phyloP scores from a whole-genome alignment of 2,797 vertebrate genomes.

The Danio kyathit region DNA sequence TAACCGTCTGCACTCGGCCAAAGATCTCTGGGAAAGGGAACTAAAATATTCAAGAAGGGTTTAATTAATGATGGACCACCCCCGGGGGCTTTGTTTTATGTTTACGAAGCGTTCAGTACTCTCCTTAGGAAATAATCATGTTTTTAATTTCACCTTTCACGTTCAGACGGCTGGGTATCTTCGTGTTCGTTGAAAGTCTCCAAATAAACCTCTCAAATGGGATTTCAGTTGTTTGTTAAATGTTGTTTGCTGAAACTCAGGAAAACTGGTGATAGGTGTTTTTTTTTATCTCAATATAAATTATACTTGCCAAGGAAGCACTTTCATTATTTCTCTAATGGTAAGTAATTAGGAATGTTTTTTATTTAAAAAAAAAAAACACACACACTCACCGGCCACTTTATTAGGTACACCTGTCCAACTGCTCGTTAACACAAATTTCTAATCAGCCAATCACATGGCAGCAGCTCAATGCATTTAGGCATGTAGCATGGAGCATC shows the following conservation, averaged over 20 bases:
- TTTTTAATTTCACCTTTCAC: conserved; percentile 35
- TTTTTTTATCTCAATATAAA: not conserved
- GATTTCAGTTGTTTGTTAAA: not conserved
- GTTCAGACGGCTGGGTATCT: conserved; percentile 15
- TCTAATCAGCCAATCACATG: too few relatives aligned
- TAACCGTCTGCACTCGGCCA: conserved; percentile 36
- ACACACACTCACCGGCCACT: too few relatives aligned
- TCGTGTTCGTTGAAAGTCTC: conserved; percentile 30
- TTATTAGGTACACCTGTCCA: too few relatives aligned
- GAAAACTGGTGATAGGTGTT: not conserved
- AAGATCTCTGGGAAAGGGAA: conserved; percentile 44
- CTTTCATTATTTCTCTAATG: not conserved
- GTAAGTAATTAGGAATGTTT: not conserved
- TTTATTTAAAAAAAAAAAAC: too few relatives aligned
- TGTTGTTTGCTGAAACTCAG: not conserved
- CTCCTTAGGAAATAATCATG: not conserved
- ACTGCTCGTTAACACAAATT: too few relatives aligned
- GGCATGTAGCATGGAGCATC: too few relatives aligned
- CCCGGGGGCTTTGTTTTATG: not conserved
- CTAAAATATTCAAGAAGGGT: conserved; percentile 1
- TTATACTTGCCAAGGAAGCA: not conserved
- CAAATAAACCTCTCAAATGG: conserved; percentile 23
- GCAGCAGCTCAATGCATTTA: too few relatives aligned
- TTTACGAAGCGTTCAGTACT: conserved; percentile 10
- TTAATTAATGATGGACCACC: conserved; percentile 10